Percentiles rank a stretch among this genome's conserved stretches.
Conservation (phyloP, 2,888 invertebrate genomes). For the Agrotis ipsilon region DNA sequence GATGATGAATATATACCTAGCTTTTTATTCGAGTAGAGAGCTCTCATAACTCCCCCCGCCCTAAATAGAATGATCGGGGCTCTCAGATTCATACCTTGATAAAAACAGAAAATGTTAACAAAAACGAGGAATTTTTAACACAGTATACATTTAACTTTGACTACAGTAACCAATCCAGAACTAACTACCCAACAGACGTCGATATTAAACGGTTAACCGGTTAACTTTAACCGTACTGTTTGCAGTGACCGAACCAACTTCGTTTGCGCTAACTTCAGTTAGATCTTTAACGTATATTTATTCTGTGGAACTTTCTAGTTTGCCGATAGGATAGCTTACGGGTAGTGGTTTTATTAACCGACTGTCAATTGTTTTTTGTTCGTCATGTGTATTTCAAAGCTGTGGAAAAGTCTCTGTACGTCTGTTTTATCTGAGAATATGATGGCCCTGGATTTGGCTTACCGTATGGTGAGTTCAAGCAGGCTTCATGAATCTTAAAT, state of each 20-base stretch:
- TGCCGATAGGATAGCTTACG: constrained; percentile 17
- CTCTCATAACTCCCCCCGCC: too few species aligned
- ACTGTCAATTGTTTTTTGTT: constrained; percentile 13
- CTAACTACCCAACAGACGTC: constrained; percentile 4
- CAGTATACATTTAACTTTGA: neutral
- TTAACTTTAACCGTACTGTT: constrained; percentile 35
- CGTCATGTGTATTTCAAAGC: neutral
- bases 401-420: too few species aligned
- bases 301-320: constrained; percentile 40
- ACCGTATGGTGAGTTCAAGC: too few species aligned
- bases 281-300: constrained; percentile 52
- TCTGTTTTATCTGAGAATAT: too few species aligned
- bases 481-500: too few species aligned
- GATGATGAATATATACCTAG: too few species aligned
- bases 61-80: too few species aligned
- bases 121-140: too few species aligned
- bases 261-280: constrained; percentile 26
- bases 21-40: too few species aligned
- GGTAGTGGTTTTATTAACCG: constrained; percentile 4
- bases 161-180: neutral
- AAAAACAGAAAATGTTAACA: too few species aligned
- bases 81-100: too few species aligned
- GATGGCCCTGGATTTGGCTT: too few species aligned
- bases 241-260: constrained; percentile 45
- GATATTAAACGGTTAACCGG: constrained; percentile 40